These are phyloP conservation scores for Umimayanthus chanpuru DNA, from an alignment of 92 coral and sea anemone species.

Conservation along the genomic window DNA sequence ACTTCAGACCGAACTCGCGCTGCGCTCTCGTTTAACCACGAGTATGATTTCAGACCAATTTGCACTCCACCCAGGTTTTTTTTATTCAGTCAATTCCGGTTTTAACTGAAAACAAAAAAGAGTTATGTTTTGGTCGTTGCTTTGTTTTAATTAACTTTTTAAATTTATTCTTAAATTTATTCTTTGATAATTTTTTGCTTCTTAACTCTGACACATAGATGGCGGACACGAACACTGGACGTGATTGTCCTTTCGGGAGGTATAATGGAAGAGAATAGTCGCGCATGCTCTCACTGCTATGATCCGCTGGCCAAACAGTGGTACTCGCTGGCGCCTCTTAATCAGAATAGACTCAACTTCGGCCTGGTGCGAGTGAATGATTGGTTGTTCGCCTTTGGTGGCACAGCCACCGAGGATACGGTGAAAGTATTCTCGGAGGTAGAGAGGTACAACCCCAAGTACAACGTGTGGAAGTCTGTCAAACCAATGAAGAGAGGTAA, in stretches of 20 bases:
- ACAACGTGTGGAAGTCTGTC: slow-evolving; percentile 75
- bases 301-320: slow-evolving; percentile 80
- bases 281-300: slow-evolving; percentile 75
- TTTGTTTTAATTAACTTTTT: no score
- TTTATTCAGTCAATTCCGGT: no score
- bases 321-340: slow-evolving; percentile 75
- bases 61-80: no score
- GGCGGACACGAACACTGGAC: slow-evolving; percentile 79
- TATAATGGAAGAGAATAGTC: slow-evolving; percentile 61
- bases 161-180: no score
- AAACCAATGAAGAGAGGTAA: slow-evolving; percentile 56
- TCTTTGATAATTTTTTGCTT: background rate
- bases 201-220: slow-evolving; percentile 45
- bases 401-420: slow-evolving; percentile 67
- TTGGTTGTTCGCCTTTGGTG: slow-evolving; percentile 72
- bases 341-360: slow-evolving; percentile 73
- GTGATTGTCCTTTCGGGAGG: slow-evolving; percentile 81
- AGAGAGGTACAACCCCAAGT: slow-evolving; percentile 80
- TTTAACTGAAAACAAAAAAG: no score
- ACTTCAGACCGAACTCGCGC: no score
- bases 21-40: no score
- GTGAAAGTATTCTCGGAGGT: slow-evolving; percentile 64
- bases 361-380: slow-evolving; percentile 69
- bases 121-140: no score
- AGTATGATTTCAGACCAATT: no score